A percentile compares a stretch with the other conserved stretches of the same genome.
Conservation (phyloP, 1,140 invertebrate species). For the Panagrolaimus sp. region DNA sequence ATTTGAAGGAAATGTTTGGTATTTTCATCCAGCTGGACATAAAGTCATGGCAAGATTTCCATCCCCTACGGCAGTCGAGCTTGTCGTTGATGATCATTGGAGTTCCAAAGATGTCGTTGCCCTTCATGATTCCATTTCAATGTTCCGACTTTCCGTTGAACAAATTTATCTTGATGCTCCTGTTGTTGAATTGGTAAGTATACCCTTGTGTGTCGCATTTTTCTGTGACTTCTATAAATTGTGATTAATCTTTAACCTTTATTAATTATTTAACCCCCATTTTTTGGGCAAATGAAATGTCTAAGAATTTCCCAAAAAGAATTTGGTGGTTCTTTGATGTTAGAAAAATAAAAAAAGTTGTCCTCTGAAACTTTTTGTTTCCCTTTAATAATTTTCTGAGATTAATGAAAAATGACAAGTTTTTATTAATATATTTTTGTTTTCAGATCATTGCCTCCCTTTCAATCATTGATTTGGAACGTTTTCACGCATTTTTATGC, state of each 20-base stretch:
- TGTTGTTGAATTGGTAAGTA: conserved; percentile 53
- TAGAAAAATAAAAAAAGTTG: no score
- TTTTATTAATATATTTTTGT: background rate
- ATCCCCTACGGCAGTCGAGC: conserved; percentile 22
- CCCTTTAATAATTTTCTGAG: no score
- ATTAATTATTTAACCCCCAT: no score
- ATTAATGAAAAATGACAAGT: no score
- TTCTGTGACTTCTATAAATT: no score
- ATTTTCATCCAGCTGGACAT: conserved; percentile 23
- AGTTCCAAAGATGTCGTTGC: conserved; percentile 45
- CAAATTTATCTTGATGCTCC: conserved; percentile 48
- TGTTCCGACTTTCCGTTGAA: conserved; percentile 38
- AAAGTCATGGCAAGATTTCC: conserved; percentile 5
- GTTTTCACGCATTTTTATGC: conserved; percentile 56
- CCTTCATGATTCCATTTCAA: conserved; percentile 32
- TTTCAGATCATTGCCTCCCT: conserved; percentile 52
- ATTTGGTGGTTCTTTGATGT: no score
- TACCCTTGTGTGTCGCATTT: no score
- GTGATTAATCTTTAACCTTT: no score
- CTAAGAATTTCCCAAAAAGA: no score
- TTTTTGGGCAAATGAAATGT: no score
- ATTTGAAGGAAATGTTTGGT: background rate
- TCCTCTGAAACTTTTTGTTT: no score
- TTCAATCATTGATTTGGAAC: conserved; percentile 48
- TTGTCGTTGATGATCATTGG: conserved; percentile 43